Base-by-base conservation (phyloP, 2,888 invertebrate species). In the Tinea trinotella region DNA sequence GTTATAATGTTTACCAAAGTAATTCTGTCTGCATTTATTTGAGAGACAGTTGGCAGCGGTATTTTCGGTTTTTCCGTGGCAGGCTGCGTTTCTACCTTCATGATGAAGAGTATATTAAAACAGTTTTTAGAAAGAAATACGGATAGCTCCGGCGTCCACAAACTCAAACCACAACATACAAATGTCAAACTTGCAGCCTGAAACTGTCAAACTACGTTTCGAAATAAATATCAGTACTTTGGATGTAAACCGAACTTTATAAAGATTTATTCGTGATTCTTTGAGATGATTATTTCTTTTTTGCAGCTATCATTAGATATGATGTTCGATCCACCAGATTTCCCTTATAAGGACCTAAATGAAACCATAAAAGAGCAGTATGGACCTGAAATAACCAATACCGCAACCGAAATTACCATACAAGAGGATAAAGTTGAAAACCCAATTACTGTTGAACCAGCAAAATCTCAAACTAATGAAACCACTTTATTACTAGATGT, bases 21-120 rank as follows among this genome's bases (percentile, higher is more conserved):
- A 62, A 97, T 93, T 69, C 92, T 88, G 72, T 98, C 97, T 0
- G 94, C 88, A 76, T 95, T 96, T 54, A 97, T 95, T 81, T 97
- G 97, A 57, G 95, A 93, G 20, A 97, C 91, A 0, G 97, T 97
- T 10, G 93, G 93, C 50, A 92, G 88, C 10, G 91, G 88, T 65
- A 88, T 76, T 76, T 88, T 88, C 13, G 81, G 75, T 65, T 85
- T 84, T 55, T 83, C 82, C 9, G 71, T 61, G 18, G 74, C 57
- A 49, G 67, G 60, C 24, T 66, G 64, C 17, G 65, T 58, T 34
- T 84, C 84, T 6, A 59, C 62, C 65, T 83, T 83, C 82, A 84
- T 84, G 58, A 62, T 40, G 2, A 40, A 40, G 3, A 40, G 13
- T 40, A 13, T 13, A 15, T 40, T 74, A 60, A 54, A 24, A 40